Evolutionary conservation across 2,797 vertebrate species (phyloP).

Genomic region (Catostomus latipinnis): DNA sequence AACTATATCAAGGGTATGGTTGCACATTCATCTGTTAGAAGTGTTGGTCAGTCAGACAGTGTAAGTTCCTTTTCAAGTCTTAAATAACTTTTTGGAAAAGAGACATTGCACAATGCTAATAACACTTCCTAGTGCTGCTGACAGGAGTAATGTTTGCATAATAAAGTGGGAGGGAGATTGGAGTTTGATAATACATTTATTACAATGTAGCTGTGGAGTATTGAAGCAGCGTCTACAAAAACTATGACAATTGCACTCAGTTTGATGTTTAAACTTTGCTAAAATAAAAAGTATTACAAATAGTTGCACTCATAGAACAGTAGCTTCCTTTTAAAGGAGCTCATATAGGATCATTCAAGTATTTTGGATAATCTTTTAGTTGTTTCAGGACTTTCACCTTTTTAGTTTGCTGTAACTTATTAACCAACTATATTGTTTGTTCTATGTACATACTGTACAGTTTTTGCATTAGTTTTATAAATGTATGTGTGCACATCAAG

Average conservation of each 20-base stretch:
- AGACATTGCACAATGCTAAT: neutral
- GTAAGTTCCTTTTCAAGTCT: neutral
- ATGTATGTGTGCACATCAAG: neutral
- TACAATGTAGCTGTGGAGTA: slow-evolving; percentile 1
- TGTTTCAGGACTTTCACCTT: neutral
- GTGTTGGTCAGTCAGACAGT: neutral
- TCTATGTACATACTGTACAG: slow-evolving; percentile 54
- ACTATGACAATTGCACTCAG: slow-evolving; percentile 10
- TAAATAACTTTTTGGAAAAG: neutral
- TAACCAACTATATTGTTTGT: slow-evolving; percentile 16
- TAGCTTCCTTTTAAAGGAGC: neutral
- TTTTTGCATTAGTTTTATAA: slow-evolving; percentile 52
- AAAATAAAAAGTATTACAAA: slow-evolving; percentile 11
- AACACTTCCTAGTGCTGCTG: neutral
- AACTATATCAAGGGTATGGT: too few relatives aligned
- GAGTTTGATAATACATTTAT: neutral
- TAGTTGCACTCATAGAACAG: neutral
- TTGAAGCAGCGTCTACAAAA: neutral
- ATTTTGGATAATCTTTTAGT: neutral
- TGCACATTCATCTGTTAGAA: too few relatives aligned
- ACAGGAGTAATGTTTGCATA: slow-evolving; percentile 2
- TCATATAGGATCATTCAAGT: neutral
- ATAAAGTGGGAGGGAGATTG: neutral
- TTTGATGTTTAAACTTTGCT: slow-evolving; percentile 38
- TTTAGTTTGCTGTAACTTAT: slow-evolving; percentile 17